Conservation (phyloP, 1,140 invertebrate species). For the Danaus melanippus region DNA sequence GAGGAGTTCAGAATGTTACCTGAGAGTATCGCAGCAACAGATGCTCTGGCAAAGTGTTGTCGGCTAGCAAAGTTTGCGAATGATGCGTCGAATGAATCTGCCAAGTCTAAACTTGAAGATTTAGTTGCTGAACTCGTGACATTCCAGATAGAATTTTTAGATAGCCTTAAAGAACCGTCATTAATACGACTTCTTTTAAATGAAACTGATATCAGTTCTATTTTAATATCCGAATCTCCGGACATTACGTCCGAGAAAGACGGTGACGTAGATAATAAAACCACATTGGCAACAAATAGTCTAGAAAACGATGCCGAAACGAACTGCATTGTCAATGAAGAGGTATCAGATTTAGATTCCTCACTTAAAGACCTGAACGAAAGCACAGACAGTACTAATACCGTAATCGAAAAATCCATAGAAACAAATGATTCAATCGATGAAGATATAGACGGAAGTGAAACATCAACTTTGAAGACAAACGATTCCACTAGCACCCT, state of each 20-base stretch:
- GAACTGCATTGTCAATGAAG: background rate
- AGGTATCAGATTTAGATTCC: slow-evolving; percentile 25
- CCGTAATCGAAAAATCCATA: slow-evolving; percentile 46
- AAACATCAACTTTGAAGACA: too few relatives aligned
- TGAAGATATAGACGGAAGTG: slow-evolving; percentile 2
- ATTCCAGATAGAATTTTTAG: slow-evolving; percentile 70
- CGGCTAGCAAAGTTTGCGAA: slow-evolving; percentile 69
- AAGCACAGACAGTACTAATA: slow-evolving; percentile 46
- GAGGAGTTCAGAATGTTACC: slow-evolving; percentile 75
- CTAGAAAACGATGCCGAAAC: slow-evolving; percentile 2
- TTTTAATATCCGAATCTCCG: slow-evolving; percentile 24
- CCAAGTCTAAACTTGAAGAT: slow-evolving; percentile 68
- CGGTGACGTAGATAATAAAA: slow-evolving; percentile 7
- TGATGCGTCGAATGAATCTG: slow-evolving; percentile 52
- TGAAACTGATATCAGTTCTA: slow-evolving; percentile 43
- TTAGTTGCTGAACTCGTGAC: slow-evolving; percentile 52
- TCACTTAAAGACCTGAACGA: slow-evolving; percentile 43
- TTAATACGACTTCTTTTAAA: slow-evolving; percentile 55
- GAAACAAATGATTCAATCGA: slow-evolving; percentile 25
- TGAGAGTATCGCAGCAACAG: slow-evolving; percentile 72
- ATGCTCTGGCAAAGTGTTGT: slow-evolving; percentile 76
- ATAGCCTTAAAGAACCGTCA: slow-evolving; percentile 57
- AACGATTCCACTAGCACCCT: too few relatives aligned
- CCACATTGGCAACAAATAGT: background rate
- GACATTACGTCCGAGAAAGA: slow-evolving; percentile 13